Percentiles rank a stretch among this genome's conserved stretches.
These are phyloP conservation scores for Theodoxus fluviatilis DNA, from an alignment of 2,888 invertebrate species.

Conservation along the genomic window DNA sequence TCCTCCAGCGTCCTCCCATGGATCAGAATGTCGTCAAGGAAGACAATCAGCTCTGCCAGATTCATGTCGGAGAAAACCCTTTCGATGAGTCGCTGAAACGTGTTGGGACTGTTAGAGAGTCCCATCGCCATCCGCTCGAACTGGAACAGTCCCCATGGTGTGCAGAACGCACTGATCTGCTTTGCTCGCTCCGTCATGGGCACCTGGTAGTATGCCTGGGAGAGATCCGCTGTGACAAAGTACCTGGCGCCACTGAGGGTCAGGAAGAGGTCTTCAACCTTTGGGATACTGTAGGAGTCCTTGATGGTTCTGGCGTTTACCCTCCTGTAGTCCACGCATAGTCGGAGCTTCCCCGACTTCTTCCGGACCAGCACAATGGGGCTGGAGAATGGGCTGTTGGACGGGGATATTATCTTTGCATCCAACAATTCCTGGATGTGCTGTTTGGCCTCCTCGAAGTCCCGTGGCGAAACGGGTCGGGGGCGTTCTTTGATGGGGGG, in stretches of 20 bases:
- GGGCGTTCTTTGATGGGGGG: slow-evolving; percentile 1
- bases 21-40: slow-evolving; percentile 20
- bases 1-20: slow-evolving; percentile 14
- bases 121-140: slow-evolving; percentile 13
- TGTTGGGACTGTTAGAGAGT: slow-evolving; percentile 7
- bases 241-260: slow-evolving; percentile 7
- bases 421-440: slow-evolving; percentile 21
- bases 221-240: slow-evolving; percentile 13
- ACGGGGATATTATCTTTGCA: slow-evolving; percentile 13
- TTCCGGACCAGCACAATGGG: slow-evolving; percentile 22
- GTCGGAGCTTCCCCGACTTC: not conserved
- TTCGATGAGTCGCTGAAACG: slow-evolving; percentile 24
- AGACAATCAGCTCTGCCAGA: slow-evolving; percentile 22
- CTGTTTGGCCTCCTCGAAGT: slow-evolving; percentile 20
- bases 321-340: slow-evolving; percentile 15
- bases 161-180: slow-evolving; percentile 18
- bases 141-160: slow-evolving; percentile 18
- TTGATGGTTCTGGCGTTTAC: not conserved
- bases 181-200: slow-evolving; percentile 15
- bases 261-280: slow-evolving; percentile 20
- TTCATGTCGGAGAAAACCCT: slow-evolving; percentile 25
- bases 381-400: not conserved
- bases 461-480: not conserved
- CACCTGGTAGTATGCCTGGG: slow-evolving; percentile 18
- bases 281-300: slow-evolving; percentile 17